phyloP scores from a whole-genome alignment of 2,113 vertebrate species.

The Eubucco bourcierii region DNA sequence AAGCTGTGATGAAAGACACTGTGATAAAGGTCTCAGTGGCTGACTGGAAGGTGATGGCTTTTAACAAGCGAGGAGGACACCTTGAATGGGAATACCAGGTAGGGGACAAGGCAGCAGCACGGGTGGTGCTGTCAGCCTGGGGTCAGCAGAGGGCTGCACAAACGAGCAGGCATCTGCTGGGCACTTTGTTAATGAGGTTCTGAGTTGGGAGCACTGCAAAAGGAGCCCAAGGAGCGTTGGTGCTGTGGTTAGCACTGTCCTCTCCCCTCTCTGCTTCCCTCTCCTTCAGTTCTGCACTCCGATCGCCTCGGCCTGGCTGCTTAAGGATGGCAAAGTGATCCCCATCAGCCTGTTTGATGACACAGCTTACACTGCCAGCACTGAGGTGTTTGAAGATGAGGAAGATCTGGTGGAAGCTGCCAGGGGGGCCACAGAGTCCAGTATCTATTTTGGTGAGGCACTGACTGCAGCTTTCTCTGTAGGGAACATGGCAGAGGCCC shows the following conservation, averaged over 20 bases:
- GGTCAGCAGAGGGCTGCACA: neutral
- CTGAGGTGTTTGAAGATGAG: constrained; percentile 83
- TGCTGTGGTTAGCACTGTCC: neutral
- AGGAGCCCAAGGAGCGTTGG: neutral
- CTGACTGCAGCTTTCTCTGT: neutral
- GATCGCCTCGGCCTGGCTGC: constrained; percentile 95
- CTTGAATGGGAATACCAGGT: constrained; percentile 98
- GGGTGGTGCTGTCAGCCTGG: neutral
- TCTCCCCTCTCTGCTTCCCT: neutral
- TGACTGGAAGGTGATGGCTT: constrained; percentile 98
- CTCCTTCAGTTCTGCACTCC: constrained; percentile 91
- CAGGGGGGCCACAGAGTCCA: constrained; percentile 87
- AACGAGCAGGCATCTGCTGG: neutral
- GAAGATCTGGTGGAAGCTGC: constrained; percentile 86
- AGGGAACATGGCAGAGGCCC: neutral
- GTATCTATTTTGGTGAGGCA: constrained; percentile 90
- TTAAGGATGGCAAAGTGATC: constrained; percentile 91
- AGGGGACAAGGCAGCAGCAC: neutral
- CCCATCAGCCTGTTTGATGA: constrained; percentile 96
- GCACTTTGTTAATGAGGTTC: neutral
- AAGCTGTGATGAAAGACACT: constrained; percentile 81
- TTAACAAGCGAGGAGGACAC: constrained; percentile 83
- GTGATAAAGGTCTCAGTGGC: constrained; percentile 96
- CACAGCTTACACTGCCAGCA: constrained; percentile 81
- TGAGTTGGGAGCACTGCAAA: neutral